phyloP scores from a whole-genome alignment of 2,113 vertebrate species.

The Cinclus cinclus region DNA sequence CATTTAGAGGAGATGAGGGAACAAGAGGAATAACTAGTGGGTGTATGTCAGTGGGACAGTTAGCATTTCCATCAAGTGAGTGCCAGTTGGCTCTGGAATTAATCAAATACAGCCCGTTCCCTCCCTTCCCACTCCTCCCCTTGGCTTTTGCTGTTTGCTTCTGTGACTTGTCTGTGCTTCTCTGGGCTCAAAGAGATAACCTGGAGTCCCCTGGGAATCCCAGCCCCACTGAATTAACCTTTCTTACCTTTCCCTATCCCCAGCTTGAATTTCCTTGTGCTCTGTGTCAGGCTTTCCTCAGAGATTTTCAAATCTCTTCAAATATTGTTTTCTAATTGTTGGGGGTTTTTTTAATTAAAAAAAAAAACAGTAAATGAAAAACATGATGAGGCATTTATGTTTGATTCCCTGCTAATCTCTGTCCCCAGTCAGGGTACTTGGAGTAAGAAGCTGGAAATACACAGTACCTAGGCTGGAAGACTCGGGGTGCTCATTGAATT shows the following conservation, averaged over 20 bases:
- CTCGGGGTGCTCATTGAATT: accelerated
- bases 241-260: background rate
- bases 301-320: background rate
- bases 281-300: background rate
- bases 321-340: background rate
- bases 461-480: background rate
- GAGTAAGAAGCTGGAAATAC: background rate
- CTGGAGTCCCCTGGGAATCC: background rate
- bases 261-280: background rate
- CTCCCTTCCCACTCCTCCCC: constrained; percentile 34
- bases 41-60: constrained; percentile 24
- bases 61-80: constrained; percentile 26
- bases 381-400: background rate
- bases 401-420: background rate
- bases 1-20: background rate
- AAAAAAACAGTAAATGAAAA: no score
- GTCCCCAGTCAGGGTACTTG: background rate
- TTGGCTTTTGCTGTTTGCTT: background rate
- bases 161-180: background rate
- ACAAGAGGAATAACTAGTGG: background rate
- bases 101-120: background rate
- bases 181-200: background rate
- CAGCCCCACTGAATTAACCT: background rate
- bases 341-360: background rate
- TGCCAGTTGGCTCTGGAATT: constrained; percentile 34